These are phyloP conservation scores for Salvelinus fontinalis DNA, from an alignment of 2,113 vertebrate genomes.

Conservation along the genomic window DNA sequence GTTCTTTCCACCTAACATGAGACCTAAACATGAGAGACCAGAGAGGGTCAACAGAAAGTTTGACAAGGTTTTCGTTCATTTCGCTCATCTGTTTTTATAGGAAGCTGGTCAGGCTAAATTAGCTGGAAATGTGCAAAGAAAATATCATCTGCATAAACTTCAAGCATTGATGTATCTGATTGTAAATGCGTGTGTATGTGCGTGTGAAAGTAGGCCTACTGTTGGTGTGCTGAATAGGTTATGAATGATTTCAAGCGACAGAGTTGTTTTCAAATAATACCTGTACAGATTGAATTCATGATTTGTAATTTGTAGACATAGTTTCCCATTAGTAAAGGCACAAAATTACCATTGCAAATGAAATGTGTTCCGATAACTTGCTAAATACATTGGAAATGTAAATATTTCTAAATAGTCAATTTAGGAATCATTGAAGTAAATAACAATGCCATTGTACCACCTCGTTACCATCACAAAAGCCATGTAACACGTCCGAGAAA, in stretches of 20 bases:
- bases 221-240: not conserved
- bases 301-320: not conserved
- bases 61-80: not conserved
- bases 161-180: no score
- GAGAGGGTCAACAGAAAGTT: not conserved
- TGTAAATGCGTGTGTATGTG: not conserved
- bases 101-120: not conserved
- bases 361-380: constrained; percentile 21
- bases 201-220: not conserved
- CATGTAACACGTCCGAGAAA: constrained; percentile 38
- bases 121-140: not conserved
- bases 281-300: not conserved
- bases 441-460: constrained; percentile 66
- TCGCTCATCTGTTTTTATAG: not conserved
- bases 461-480: constrained; percentile 69
- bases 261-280: not conserved
- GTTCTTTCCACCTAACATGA: not conserved
- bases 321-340: constrained; percentile 29
- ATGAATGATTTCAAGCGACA: not conserved
- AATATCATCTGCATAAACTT: not conserved
- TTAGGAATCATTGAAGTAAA: constrained; percentile 58
- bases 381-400: constrained; percentile 35
- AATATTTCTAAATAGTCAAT: constrained; percentile 53
- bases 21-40: not conserved
- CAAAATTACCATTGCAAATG: constrained; percentile 9